Conservation (phyloP, 1,140 invertebrate species). For the Tetraneura akinire region DNA sequence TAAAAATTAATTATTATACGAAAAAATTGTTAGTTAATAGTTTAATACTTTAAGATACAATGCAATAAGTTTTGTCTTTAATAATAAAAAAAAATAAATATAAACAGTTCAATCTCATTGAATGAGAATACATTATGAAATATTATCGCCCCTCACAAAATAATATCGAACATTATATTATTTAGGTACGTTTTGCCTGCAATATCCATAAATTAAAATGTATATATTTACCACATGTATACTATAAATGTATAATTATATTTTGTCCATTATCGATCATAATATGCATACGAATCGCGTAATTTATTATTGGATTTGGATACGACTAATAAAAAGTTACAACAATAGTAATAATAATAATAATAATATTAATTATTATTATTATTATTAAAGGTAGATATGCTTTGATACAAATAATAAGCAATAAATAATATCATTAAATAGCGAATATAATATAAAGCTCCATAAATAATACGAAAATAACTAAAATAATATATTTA, state of each 20-base stretch:
- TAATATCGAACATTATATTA: not conserved
- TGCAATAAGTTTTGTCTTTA: too few relatives aligned
- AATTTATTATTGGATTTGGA: constrained; percentile 16
- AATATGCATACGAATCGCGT: not conserved
- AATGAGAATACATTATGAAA: not conserved
- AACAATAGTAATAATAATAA: constrained; percentile 7
- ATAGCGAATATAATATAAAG: not conserved
- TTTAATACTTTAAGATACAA: too few relatives aligned
- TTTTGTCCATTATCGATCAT: constrained; percentile 22
- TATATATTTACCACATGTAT: too few relatives aligned
- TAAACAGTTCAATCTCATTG: not conserved
- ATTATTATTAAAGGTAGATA: constrained; percentile 17
- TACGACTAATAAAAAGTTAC: not conserved
- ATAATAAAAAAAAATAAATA: not conserved
- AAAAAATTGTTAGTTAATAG: too few relatives aligned
- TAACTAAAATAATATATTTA: constrained; percentile 27
- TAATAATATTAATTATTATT: constrained; percentile 22
- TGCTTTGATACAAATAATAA: not conserved
- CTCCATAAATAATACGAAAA: constrained; percentile 1
- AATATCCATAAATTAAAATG: not conserved
- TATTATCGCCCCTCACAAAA: not conserved
- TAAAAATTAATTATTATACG: too few relatives aligned
- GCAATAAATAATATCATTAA: constrained; percentile 18
- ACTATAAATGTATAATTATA: not conserved
- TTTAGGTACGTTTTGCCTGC: not conserved